These are phyloP conservation scores for Anagyrus pseudococci DNA, from an alignment of 2,888 invertebrate genomes.

Conservation along the genomic window DNA sequence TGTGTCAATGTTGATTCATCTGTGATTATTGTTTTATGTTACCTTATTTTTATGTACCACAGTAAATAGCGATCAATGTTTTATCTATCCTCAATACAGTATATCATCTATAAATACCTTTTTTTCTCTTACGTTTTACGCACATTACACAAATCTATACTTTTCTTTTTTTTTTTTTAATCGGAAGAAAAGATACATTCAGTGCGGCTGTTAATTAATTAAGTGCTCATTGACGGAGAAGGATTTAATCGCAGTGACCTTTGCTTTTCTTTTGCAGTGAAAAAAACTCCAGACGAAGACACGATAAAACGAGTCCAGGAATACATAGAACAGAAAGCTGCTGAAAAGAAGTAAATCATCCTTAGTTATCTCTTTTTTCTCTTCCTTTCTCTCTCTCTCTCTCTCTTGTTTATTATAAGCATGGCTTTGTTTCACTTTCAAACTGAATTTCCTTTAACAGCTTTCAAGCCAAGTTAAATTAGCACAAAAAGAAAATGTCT, in stretches of 20 bases:
- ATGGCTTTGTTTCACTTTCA: no score
- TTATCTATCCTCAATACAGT: no score
- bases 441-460: no score
- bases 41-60: no score
- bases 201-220: not conserved
- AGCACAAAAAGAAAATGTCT: no score
- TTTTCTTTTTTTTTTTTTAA: no score
- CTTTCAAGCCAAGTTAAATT: no score
- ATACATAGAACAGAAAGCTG: slow-evolving; percentile 48
- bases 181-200: not conserved
- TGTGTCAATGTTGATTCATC: not conserved
- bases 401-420: no score
- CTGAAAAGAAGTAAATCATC: slow-evolving; percentile 49
- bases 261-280: slow-evolving; percentile 43
- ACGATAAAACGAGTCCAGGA: slow-evolving; percentile 48
- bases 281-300: slow-evolving; percentile 48
- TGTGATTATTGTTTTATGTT: no score
- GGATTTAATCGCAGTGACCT: not conserved
- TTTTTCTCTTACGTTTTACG: not conserved
- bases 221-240: not conserved
- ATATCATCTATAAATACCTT: no score
- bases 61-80: no score
- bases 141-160: not conserved
- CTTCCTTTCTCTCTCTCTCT: slow-evolving; percentile 1
- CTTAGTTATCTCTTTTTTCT: slow-evolving; percentile 5